Conservation (phyloP, 2,888 invertebrate genomes). For the Marronus borbonicus region DNA sequence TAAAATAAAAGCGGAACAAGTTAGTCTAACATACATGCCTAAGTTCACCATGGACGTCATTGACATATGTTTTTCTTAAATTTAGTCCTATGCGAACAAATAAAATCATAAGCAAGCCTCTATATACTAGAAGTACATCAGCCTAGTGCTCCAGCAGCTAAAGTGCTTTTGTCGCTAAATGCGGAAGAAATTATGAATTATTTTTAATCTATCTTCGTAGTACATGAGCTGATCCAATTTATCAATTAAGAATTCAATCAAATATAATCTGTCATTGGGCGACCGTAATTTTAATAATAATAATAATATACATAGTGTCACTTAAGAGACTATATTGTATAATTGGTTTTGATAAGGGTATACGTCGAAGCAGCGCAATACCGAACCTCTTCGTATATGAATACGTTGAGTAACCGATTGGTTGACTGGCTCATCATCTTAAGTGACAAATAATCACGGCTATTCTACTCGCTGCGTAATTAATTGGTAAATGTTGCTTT, state of each 20-base stretch:
- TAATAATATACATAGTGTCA: constrained; percentile 66
- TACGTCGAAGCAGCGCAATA: constrained; percentile 59
- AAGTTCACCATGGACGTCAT: too few species aligned
- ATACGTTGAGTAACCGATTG: constrained; percentile 55
- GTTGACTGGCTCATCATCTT: constrained; percentile 67
- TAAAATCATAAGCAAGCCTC: too few species aligned
- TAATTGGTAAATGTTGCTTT: constrained; percentile 69
- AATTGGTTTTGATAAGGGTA: constrained; percentile 71
- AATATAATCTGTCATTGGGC: constrained; percentile 66
- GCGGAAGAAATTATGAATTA: constrained; percentile 49
- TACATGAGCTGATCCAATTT: constrained; percentile 67
- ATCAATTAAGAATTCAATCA: constrained; percentile 69
- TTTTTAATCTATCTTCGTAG: constrained; percentile 50
- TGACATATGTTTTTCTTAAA: too few species aligned
- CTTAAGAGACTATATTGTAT: constrained; percentile 70
- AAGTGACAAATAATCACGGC: constrained; percentile 71
- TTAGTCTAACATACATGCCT: too few species aligned
- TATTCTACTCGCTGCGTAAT: constrained; percentile 66
- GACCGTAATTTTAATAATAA: constrained; percentile 68
- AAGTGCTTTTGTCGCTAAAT: constrained; percentile 29
- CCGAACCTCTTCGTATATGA: constrained; percentile 41
- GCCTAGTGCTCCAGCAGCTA: neutral
- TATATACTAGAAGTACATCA: neutral
- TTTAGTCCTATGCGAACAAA: too few species aligned
- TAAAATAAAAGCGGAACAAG: too few species aligned